These are phyloP conservation scores for Saguinus imperator DNA, from an alignment of 2,113 vertebrate species.

Conservation along the genomic window DNA sequence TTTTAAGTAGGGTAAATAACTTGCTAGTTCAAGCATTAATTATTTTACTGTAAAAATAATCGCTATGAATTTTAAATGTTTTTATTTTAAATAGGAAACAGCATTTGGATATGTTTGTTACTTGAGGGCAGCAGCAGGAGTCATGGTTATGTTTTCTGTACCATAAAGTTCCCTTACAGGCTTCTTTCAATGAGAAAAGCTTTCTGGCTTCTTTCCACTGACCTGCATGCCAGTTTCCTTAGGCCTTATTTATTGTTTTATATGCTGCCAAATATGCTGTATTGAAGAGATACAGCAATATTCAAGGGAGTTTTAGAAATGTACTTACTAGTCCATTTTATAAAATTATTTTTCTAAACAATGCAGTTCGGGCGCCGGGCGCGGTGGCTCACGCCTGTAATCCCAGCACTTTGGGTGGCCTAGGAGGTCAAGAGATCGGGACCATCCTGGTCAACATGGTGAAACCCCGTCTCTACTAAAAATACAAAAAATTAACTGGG, in stretches of 20 bases:
- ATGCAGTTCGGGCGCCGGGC: not conserved
- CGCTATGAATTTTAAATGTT: not conserved
- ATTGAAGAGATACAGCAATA: not conserved
- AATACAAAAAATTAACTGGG: no score
- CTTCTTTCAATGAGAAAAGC: not conserved
- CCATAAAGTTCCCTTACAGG: not conserved
- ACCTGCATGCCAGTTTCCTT: not conserved
- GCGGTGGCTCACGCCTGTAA: no score
- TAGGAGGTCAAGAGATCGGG: no score
- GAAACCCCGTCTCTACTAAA: no score
- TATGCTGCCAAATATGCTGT: not conserved
- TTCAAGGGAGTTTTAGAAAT: not conserved
- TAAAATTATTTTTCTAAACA: conserved; percentile 4
- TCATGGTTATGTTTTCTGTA: not conserved
- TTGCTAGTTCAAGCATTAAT: not conserved
- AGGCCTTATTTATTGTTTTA: not conserved
- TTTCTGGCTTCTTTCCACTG: not conserved
- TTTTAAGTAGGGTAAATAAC: not conserved
- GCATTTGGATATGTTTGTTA: not conserved
- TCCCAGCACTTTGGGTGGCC: no score
- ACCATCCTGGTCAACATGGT: no score
- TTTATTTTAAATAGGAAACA: not conserved
- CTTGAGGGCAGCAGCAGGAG: not conserved
- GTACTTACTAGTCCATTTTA: not conserved
- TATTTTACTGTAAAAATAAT: conserved; percentile 8